Evolutionary conservation across 2,888 invertebrate genomes (phyloP).

Genomic region (Ferrisia virgata): DNA sequence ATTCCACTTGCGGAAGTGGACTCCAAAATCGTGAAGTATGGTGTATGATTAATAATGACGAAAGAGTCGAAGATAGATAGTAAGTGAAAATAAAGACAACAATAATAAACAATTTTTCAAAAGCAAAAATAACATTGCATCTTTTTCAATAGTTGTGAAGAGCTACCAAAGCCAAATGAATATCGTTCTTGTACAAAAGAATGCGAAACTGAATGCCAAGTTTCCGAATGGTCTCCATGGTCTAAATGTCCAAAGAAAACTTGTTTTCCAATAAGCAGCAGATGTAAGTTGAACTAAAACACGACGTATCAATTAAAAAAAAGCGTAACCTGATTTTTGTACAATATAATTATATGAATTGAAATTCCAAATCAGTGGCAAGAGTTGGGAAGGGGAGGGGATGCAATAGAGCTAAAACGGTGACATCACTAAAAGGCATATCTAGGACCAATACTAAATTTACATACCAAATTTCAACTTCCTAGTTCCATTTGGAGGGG

Average conservation of each 20-base stretch:
- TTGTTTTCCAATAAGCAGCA: slow-evolving; percentile 37
- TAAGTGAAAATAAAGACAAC: slow-evolving; percentile 52
- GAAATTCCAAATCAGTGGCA: too few species aligned
- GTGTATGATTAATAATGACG: slow-evolving; percentile 61
- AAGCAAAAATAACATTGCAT: neutral
- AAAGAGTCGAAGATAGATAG: slow-evolving; percentile 59
- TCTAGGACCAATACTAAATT: too few species aligned
- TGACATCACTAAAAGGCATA: too few species aligned
- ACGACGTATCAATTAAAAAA: neutral
- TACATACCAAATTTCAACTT: too few species aligned
- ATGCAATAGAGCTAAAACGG: too few species aligned
- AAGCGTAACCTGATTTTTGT: too few species aligned
- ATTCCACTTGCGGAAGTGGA: slow-evolving; percentile 54
- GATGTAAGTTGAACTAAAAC: neutral
- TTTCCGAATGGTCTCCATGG: slow-evolving; percentile 65
- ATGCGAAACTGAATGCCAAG: slow-evolving; percentile 62
- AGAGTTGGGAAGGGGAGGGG: too few species aligned
- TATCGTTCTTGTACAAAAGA: slow-evolving; percentile 58
- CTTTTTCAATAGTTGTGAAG: slow-evolving; percentile 55
- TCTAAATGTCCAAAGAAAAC: slow-evolving; percentile 47
- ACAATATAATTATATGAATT: too few species aligned
- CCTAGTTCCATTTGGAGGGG: too few species aligned
- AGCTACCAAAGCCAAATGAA: slow-evolving; percentile 57
- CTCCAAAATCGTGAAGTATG: slow-evolving; percentile 56
- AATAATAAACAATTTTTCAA: too few species aligned